These are phyloP conservation scores for Oreochromis niloticus DNA, from an alignment of 2,113 vertebrate genomes.

Conservation along the genomic window DNA sequence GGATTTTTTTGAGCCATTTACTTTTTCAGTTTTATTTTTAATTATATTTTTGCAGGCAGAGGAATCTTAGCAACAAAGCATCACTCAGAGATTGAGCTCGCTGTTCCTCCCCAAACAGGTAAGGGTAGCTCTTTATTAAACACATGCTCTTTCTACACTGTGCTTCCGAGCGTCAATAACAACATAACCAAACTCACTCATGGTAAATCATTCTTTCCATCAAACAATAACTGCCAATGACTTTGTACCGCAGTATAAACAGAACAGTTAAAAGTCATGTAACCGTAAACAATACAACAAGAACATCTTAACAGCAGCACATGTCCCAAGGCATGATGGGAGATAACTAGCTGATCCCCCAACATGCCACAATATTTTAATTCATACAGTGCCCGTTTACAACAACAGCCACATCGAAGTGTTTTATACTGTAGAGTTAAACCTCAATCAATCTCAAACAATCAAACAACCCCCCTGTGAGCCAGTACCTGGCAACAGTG, in stretches of 20 bases:
- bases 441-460: too few species aligned
- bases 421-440: background rate
- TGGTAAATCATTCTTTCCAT: accelerated
- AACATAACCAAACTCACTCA: accelerated
- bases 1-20: background rate
- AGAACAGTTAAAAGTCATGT: accelerated
- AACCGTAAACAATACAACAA: background rate
- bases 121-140: accelerated
- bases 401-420: background rate
- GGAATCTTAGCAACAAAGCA: background rate
- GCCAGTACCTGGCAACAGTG: background rate
- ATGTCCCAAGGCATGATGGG: background rate
- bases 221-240: accelerated
- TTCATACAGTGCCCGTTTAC: background rate
- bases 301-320: background rate
- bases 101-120: background rate
- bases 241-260: background rate
- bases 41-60: accelerated
- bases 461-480: background rate
- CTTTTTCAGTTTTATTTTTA: background rate
- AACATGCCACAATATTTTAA: background rate
- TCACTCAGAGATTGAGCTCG: background rate
- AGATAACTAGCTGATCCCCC: background rate
- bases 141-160: background rate
- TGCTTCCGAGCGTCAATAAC: background rate